These are phyloP conservation scores for Otolemur crassicaudatus DNA, from an alignment of 2,797 vertebrate species.

Conservation along the genomic window DNA sequence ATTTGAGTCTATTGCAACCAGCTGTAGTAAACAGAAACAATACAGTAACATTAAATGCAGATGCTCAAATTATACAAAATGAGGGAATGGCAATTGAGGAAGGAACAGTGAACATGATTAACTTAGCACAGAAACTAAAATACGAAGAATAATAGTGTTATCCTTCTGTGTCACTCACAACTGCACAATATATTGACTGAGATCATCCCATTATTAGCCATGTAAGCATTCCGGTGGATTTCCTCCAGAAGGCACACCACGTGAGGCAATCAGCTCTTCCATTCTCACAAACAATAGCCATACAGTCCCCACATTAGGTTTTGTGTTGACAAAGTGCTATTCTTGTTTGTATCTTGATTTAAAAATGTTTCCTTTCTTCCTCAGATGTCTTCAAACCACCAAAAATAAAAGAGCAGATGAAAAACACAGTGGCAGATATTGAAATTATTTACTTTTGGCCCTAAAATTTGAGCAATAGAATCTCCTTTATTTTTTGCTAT, in stretches of 20 bases:
- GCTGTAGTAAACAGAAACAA: slow-evolving; percentile 70
- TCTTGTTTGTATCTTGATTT: slow-evolving; percentile 71
- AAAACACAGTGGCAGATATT: slow-evolving; percentile 58
- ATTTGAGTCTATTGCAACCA: slow-evolving; percentile 69
- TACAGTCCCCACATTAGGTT: slow-evolving; percentile 30
- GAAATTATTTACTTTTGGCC: slow-evolving; percentile 69
- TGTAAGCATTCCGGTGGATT: slow-evolving; percentile 66
- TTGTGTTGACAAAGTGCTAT: slow-evolving; percentile 43
- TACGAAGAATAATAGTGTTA: slow-evolving; percentile 53
- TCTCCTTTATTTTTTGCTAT: slow-evolving; percentile 69
- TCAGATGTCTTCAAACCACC: slow-evolving; percentile 37
- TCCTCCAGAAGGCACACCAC: slow-evolving; percentile 47
- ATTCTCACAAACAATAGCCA: slow-evolving; percentile 69
- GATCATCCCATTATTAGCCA: slow-evolving; percentile 72
- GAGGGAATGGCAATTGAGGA: slow-evolving; percentile 60
- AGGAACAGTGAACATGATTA: slow-evolving; percentile 69
- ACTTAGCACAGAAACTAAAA: slow-evolving; percentile 69
- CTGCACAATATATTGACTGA: slow-evolving; percentile 51
- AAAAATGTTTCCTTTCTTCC: slow-evolving; percentile 56
- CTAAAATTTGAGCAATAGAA: slow-evolving; percentile 46
- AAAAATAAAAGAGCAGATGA: neutral
- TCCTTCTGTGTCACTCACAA: slow-evolving; percentile 63
- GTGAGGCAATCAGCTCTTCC: slow-evolving; percentile 61
- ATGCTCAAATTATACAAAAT: slow-evolving; percentile 72
- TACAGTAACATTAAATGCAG: slow-evolving; percentile 59